A percentile compares a stretch with the other conserved stretches of the same genome.
These are phyloP conservation scores for Epinephelus moara DNA, from an alignment of 2,113 vertebrate species.

Conservation along the genomic window DNA sequence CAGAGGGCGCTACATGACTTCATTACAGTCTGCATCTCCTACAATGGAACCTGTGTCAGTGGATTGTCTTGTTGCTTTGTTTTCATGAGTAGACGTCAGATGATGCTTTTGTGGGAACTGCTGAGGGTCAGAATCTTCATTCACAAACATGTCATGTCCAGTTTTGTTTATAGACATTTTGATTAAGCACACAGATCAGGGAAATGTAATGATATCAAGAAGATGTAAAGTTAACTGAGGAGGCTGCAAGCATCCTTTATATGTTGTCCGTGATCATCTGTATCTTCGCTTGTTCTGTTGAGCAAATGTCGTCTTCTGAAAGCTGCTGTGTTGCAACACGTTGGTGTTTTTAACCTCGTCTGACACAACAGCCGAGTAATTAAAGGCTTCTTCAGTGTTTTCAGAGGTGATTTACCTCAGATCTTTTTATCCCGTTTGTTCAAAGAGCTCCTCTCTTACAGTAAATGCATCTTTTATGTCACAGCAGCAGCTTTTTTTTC, in stretches of 20 bases:
- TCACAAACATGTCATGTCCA: neutral
- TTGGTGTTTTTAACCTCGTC: neutral
- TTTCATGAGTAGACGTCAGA: no score
- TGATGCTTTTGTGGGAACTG: no score
- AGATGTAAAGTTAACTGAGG: neutral
- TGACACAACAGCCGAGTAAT: slow-evolving; percentile 19
- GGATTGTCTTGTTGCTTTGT: no score
- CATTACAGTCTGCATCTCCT: neutral
- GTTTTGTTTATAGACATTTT: neutral
- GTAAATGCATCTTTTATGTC: slow-evolving; percentile 4
- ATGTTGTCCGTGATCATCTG: no score
- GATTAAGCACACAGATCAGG: neutral
- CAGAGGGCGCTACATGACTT: slow-evolving; percentile 19
- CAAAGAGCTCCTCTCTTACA: neutral
- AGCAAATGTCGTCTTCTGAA: neutral
- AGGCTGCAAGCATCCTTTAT: neutral
- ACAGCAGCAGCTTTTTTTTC: neutral
- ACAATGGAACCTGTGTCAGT: no score
- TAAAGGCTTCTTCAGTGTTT: slow-evolving; percentile 36
- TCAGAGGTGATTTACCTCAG: slow-evolving; percentile 18
- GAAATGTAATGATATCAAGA: neutral
- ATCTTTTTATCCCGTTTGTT: slow-evolving; percentile 20
- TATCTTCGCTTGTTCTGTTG: neutral
- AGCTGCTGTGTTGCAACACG: slow-evolving; percentile 12
- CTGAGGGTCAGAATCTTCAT: neutral